Percentiles rank a stretch among this genome's conserved stretches.
These are phyloP conservation scores for Nemotelus nigrinus DNA, from an alignment of 2,888 invertebrate genomes.

Conservation along the genomic window DNA sequence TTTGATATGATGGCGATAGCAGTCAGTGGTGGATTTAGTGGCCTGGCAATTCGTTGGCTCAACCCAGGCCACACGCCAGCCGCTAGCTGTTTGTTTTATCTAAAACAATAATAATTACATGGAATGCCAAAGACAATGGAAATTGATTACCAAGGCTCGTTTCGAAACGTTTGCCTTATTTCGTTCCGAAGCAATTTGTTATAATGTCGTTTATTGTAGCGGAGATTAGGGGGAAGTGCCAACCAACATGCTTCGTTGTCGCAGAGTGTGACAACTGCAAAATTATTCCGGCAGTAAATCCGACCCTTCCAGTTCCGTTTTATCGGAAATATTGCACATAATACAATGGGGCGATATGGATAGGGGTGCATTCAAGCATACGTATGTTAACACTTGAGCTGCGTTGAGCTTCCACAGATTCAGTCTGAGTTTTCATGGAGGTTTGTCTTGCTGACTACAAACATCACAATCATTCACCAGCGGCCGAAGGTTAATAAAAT, in stretches of 20 bases:
- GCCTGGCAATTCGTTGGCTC: too few relatives aligned
- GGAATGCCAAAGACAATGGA: constrained; percentile 40
- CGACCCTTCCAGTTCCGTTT: constrained; percentile 16
- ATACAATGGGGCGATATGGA: neutral
- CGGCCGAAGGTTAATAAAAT: constrained; percentile 3
- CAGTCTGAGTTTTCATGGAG: too few relatives aligned
- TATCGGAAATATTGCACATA: constrained; percentile 23
- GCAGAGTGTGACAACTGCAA: constrained; percentile 4
- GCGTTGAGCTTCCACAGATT: neutral
- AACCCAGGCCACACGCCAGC: neutral
- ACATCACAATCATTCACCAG: neutral
- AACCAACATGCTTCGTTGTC: neutral
- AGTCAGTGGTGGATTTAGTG: neutral
- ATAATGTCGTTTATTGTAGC: constrained; percentile 26
- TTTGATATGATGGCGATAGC: constrained; percentile 15
- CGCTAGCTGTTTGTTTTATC: constrained; percentile 6
- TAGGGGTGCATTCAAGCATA: neutral
- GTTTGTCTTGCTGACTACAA: too few relatives aligned
- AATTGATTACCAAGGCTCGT: constrained; percentile 31
- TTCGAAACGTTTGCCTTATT: neutral
- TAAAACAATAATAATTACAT: constrained; percentile 38
- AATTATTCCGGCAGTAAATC: constrained; percentile 2
- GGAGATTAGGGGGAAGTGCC: constrained; percentile 17
- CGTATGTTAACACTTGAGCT: neutral
- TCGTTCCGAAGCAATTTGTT: constrained; percentile 25